Percentiles rank a stretch among this genome's conserved stretches.
These are phyloP conservation scores for Leptinotarsa texana DNA, from an alignment of 1,140 invertebrate species.

Conservation along the genomic window DNA sequence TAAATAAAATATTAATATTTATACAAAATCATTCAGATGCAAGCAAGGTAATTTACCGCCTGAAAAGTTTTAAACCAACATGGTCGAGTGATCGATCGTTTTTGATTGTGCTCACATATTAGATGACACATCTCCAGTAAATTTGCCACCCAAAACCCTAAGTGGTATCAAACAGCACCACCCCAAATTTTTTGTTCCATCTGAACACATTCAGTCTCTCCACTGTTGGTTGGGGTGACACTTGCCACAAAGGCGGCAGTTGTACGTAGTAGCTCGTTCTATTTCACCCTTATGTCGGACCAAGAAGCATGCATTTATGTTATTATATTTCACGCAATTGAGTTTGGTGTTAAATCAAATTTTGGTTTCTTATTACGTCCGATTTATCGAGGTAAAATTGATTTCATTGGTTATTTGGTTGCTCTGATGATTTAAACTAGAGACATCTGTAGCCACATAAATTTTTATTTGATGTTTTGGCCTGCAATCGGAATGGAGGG, in stretches of 20 bases:
- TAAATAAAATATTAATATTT: conserved; percentile 25
- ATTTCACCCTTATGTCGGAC: conserved; percentile 45
- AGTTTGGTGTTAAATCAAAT: conserved; percentile 49
- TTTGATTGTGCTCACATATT: conserved; percentile 38
- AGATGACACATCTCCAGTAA: conserved; percentile 45
- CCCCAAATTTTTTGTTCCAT: conserved; percentile 40
- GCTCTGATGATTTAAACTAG: not conserved
- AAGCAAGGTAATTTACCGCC: conserved; percentile 24
- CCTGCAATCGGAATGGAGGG: not conserved
- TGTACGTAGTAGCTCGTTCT: conserved; percentile 42
- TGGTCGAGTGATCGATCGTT: conserved; percentile 39
- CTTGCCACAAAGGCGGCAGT: conserved; percentile 51
- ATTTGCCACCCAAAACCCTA: conserved; percentile 48
- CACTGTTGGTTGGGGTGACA: conserved; percentile 47
- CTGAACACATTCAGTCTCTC: conserved; percentile 40
- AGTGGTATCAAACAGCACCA: conserved; percentile 49
- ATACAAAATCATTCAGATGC: conserved; percentile 16
- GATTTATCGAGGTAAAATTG: conserved; percentile 30
- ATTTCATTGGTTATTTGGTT: conserved; percentile 1
- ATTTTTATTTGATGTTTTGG: not conserved
- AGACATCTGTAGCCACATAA: not conserved
- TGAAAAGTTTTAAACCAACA: conserved; percentile 27
- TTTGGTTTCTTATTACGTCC: conserved; percentile 41
- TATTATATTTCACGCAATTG: conserved; percentile 51
- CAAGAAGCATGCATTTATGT: conserved; percentile 39